Evolutionary conservation across 2,797 vertebrate genomes (phyloP), one percentile per base, ranked within the genome.

Genomic region (Phrynocephalus vlangalii): DNA sequence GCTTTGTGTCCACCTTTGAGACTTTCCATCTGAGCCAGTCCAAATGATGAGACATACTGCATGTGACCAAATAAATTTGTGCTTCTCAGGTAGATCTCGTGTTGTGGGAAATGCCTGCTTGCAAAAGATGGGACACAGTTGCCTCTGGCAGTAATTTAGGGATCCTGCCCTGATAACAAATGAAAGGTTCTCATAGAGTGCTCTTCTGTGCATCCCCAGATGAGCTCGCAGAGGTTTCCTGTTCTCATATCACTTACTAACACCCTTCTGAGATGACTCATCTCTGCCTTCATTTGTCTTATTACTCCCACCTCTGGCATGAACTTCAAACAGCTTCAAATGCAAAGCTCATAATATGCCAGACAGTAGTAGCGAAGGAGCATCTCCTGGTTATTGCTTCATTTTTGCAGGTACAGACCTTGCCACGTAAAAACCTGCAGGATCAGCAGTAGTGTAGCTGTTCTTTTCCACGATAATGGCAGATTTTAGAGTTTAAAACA

Each of bases 171-270:
- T 38, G 63, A 70, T 70, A 68, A 56, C 60, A 84, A 80, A 86
- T 87, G 83, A 76, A 89, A 70, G 33, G 44, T 77, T 76, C 85
- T 75, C 81, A 81, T 18, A 81, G 83, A 48, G 16, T 16, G 1
- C 26, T 71, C 73, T 83, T 18, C 66, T 71, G 33, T 73, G 82
- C 72, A 84, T 71, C 66, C 83, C 70, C 50, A 86, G 79, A 82
- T 71, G 79, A 85, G 72, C 73, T 71, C 79, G 71, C 38, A 33
- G 88, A 89, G 80, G 33, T 72, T 89, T 89, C 88, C 84, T 89
- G 88, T 86, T 86, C 84, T 86, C 72, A 82, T 67, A 79, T 78
- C 84, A 66, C 84, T 86, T 78, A 83, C 83, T 78, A 78, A 66
- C 72, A 71, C 81, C 50, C 70, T 82, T 63, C 67, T 72, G 48